Conservation (phyloP, 53 echinoderm and acorn worm genomes). For the Crossaster papposus region DNA sequence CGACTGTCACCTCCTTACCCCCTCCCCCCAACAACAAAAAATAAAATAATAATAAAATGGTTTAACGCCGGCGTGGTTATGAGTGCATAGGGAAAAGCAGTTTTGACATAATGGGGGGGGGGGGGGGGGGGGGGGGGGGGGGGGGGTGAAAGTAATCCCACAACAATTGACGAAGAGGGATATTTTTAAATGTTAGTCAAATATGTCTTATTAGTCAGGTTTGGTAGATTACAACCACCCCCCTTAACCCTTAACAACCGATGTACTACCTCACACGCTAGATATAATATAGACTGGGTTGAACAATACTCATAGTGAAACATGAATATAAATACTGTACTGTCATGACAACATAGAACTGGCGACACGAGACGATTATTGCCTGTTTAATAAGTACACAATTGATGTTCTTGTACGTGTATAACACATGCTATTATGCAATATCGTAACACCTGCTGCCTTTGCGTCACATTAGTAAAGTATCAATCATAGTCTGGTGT, state of each 20-base stretch:
- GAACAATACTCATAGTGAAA: neutral
- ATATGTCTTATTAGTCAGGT: too few species aligned
- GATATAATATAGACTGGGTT: neutral
- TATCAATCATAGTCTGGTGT: neutral
- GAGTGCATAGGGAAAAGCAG: too few species aligned
- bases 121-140: too few species aligned
- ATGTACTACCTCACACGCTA: neutral
- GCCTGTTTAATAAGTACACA: neutral
- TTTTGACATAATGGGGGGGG: too few species aligned
- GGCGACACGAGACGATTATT: conserved; percentile 2
- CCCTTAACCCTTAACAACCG: neutral
- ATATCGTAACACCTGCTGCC: neutral
- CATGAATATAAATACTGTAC: conserved; percentile 4
- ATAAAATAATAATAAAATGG: too few species aligned
- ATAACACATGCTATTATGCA: neutral
- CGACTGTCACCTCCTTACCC: neutral
- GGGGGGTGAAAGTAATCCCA: too few species aligned
- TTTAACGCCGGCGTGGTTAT: neutral
- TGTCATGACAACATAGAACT: neutral
- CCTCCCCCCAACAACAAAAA: neutral
- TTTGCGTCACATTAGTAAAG: neutral
- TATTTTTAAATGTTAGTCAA: too few species aligned
- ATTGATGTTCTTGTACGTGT: neutral
- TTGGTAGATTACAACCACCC: too few species aligned
- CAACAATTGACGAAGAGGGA: too few species aligned